phyloP scores from a whole-genome alignment of 2,113 vertebrate species.

The Poeciliopsis prolifica region DNA sequence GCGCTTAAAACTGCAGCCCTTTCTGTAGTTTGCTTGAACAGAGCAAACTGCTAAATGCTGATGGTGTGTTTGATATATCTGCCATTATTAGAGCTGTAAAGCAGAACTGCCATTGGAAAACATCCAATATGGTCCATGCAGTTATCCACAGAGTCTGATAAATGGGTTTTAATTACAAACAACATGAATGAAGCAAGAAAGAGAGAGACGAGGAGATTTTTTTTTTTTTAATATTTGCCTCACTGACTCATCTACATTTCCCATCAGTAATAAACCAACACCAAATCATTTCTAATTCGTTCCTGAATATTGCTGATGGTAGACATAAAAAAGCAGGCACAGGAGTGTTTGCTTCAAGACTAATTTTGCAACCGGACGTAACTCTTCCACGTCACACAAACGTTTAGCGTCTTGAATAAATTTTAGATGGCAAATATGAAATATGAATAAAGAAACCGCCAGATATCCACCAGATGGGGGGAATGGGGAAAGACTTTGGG shows the following conservation, averaged over 20 bases:
- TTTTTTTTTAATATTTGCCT: slow-evolving; percentile 3
- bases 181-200: neutral
- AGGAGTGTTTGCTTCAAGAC: slow-evolving; percentile 4
- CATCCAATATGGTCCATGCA: neutral
- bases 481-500: neutral
- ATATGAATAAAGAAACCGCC: neutral
- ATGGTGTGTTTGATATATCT: slow-evolving; percentile 12
- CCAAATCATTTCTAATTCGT: slow-evolving; percentile 7
- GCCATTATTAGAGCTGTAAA: slow-evolving; percentile 27
- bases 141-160: slow-evolving; percentile 12
- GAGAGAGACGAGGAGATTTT: neutral
- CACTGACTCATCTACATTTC: slow-evolving; percentile 7
- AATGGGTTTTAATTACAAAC: slow-evolving; percentile 24
- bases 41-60: slow-evolving; percentile 21
- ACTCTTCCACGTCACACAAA: neutral
- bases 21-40: slow-evolving; percentile 33
- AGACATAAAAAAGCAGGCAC: neutral
- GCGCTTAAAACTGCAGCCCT: slow-evolving; percentile 33
- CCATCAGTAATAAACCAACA: neutral
- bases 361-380: neutral
- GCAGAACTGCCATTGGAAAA: slow-evolving; percentile 7
- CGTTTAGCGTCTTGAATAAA: slow-evolving; percentile 16
- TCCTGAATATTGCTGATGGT: slow-evolving; percentile 17
- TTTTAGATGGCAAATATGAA: neutral
- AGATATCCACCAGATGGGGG: neutral